These are phyloP conservation scores for Leptinotarsa rubiginosa DNA, from an alignment of 2,888 invertebrate species.

Conservation along the genomic window DNA sequence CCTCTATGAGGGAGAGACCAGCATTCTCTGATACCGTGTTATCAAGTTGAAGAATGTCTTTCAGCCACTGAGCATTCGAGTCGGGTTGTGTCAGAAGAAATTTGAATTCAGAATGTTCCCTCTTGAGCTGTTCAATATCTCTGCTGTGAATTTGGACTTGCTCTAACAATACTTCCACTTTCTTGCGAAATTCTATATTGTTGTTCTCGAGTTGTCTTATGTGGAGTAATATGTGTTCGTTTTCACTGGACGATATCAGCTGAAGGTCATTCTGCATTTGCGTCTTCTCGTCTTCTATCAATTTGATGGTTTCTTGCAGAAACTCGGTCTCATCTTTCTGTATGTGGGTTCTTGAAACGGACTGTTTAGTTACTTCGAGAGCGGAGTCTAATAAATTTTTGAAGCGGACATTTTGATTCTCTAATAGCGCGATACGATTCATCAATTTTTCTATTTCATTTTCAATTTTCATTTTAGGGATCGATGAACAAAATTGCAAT, in stretches of 20 bases:
- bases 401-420: constrained; percentile 50
- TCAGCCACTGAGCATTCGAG: constrained; percentile 46
- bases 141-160: constrained; percentile 42
- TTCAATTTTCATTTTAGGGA: constrained; percentile 51
- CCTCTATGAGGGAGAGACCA: constrained; percentile 38
- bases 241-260: constrained; percentile 32
- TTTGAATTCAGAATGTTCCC: constrained; percentile 50
- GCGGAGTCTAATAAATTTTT: constrained; percentile 50
- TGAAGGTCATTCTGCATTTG: constrained; percentile 47
- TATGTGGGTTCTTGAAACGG: constrained; percentile 29
- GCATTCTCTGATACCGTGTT: constrained; percentile 35
- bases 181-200: constrained; percentile 38
- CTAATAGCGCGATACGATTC: constrained; percentile 44
- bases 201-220: constrained; percentile 45
- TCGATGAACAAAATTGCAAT: not conserved
- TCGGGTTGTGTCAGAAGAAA: constrained; percentile 52
- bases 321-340: constrained; percentile 44
- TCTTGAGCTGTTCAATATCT: constrained; percentile 50
- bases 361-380: constrained; percentile 43
- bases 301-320: constrained; percentile 45
- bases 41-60: constrained; percentile 48
- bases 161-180: constrained; percentile 36
- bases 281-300: constrained; percentile 49
- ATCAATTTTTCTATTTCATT: constrained; percentile 51
- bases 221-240: constrained; percentile 29